These are phyloP conservation scores for Thera obeliscata DNA, from an alignment of 2,888 invertebrate genomes.

Conservation along the genomic window DNA sequence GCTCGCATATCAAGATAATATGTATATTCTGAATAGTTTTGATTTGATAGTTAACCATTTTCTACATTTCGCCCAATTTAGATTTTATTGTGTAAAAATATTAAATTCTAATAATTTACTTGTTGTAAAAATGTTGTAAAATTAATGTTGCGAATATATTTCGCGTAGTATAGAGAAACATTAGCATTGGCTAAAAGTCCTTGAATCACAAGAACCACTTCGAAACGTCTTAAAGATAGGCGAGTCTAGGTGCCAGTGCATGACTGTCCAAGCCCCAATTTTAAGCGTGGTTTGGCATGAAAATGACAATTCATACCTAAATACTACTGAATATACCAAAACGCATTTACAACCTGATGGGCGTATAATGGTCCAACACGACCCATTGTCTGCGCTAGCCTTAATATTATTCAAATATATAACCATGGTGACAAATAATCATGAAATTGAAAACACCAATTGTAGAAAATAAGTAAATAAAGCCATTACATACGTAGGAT, in stretches of 20 bases:
- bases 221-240: too few relatives aligned
- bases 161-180: too few relatives aligned
- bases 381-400: not conserved
- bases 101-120: too few relatives aligned
- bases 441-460: slow-evolving; percentile 19
- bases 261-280: not conserved
- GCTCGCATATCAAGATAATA: not conserved
- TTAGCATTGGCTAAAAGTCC: too few relatives aligned
- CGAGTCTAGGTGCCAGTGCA: too few relatives aligned
- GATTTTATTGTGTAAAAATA: too few relatives aligned
- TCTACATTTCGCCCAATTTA: not conserved
- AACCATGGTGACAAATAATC: not conserved
- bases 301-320: too few relatives aligned
- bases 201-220: too few relatives aligned
- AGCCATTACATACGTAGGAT: slow-evolving; percentile 11
- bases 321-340: not conserved
- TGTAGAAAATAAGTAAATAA: slow-evolving; percentile 20
- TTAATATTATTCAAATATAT: not conserved
- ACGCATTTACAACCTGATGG: slow-evolving; percentile 1
- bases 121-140: too few relatives aligned
- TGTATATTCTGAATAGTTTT: not conserved
- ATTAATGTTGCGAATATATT: too few relatives aligned
- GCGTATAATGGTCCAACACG: not conserved
- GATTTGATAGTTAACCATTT: not conserved
- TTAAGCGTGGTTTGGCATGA: too few relatives aligned